Conservation (phyloP, 1,140 invertebrate genomes). For the Drosophila repletoides region DNA sequence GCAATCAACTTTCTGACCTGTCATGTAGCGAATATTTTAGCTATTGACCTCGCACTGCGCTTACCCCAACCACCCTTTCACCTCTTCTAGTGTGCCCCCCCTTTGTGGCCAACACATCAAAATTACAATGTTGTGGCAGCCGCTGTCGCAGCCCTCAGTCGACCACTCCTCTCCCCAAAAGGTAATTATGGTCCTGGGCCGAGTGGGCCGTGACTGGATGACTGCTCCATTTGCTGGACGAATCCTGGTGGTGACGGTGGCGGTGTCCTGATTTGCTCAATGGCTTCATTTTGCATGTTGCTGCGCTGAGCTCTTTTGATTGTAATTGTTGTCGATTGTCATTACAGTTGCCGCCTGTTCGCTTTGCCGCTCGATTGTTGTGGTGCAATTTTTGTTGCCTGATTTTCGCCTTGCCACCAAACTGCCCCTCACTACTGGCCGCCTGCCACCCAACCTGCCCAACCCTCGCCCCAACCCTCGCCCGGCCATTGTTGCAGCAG, state of each 20-base stretch:
- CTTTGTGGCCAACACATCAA: slow-evolving; percentile 44
- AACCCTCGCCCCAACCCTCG: background rate
- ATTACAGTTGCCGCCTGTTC: slow-evolving; percentile 61
- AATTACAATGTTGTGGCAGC: slow-evolving; percentile 76
- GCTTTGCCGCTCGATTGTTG: slow-evolving; percentile 35
- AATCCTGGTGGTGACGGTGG: background rate
- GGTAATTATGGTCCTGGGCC: slow-evolving; percentile 64
- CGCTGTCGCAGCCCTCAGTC: slow-evolving; percentile 24
- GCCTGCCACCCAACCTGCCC: background rate
- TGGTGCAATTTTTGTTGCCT: slow-evolving; percentile 63
- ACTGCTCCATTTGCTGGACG: slow-evolving; percentile 26
- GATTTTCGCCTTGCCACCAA: slow-evolving; percentile 45
- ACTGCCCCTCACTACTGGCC: background rate
- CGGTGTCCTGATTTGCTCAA: background rate
- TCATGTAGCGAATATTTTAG: slow-evolving; percentile 76
- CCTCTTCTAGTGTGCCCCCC: background rate
- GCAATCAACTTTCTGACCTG: slow-evolving; percentile 78
- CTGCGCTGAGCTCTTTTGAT: slow-evolving; percentile 69
- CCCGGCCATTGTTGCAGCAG: slow-evolving; percentile 57
- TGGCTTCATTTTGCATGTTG: slow-evolving; percentile 57
- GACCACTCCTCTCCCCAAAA: slow-evolving; percentile 40
- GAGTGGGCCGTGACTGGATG: slow-evolving; percentile 19
- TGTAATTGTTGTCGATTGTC: slow-evolving; percentile 80
- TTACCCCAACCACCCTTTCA: background rate
- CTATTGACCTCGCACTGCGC: slow-evolving; percentile 55